Evolutionary conservation across 2,113 vertebrate genomes (phyloP).

Genomic region (Platichthys flesus): DNA sequence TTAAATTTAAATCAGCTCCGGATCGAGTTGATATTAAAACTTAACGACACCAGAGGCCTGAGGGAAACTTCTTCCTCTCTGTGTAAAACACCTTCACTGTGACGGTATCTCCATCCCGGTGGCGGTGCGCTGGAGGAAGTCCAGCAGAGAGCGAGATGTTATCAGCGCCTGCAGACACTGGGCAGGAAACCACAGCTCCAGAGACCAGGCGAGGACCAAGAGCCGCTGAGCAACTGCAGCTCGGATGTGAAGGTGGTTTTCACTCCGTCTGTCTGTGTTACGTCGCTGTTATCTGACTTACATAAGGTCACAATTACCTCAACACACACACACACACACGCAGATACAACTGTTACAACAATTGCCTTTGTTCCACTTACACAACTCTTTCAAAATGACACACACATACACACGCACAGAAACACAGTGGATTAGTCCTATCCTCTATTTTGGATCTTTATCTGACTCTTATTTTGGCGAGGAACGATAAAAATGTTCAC

Average conservation of each 20-base stretch:
- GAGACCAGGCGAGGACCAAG: conserved; percentile 51
- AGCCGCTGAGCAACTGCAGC: conserved; percentile 53
- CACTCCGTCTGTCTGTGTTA: conserved; percentile 36
- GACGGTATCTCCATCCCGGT: conserved; percentile 12
- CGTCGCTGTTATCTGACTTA: conserved; percentile 37
- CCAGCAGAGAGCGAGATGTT: conserved; percentile 57
- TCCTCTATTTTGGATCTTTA: background rate
- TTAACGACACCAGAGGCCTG: background rate
- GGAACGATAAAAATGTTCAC: background rate
- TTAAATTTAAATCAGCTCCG: too few species aligned
- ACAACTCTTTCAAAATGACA: background rate
- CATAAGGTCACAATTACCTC: conserved; percentile 35
- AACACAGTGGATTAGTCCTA: background rate
- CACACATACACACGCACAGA: too few species aligned
- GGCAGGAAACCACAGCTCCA: conserved; percentile 70
- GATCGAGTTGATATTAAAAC: background rate
- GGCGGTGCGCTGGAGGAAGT: conserved; percentile 49
- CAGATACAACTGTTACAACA: background rate
- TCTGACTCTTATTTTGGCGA: background rate
- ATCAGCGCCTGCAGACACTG: conserved; percentile 62
- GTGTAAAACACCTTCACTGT: background rate
- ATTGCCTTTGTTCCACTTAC: background rate
- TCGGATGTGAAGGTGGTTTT: conserved; percentile 43
- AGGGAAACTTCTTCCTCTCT: background rate
- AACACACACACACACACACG: background rate